Conservation (phyloP, 2,797 vertebrate genomes). For the Melopsittacus undulatus region DNA sequence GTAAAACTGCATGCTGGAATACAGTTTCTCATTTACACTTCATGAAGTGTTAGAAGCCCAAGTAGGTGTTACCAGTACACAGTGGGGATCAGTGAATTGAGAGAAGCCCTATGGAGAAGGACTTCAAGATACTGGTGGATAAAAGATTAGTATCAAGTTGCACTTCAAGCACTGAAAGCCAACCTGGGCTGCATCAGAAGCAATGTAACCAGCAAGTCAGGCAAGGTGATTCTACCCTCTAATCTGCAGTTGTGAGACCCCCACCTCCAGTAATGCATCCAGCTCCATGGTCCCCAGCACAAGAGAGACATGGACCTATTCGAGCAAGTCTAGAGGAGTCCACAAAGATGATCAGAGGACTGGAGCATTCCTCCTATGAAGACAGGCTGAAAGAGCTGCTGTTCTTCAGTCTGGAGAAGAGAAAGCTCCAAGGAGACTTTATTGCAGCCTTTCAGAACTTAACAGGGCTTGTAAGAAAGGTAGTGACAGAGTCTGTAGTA, state of each 20-base stretch:
- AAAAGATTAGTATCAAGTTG: neutral
- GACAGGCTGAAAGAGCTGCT: neutral
- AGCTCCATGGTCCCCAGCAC: neutral
- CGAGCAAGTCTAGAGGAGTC: neutral
- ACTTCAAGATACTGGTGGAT: neutral
- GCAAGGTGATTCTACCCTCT: neutral
- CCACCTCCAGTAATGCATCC: neutral
- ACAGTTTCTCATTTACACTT: neutral
- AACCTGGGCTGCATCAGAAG: neutral
- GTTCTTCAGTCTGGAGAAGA: neutral
- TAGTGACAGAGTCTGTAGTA: neutral
- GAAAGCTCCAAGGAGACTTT: neutral
- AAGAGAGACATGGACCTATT: neutral
- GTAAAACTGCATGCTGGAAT: neutral
- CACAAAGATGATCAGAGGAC: neutral
- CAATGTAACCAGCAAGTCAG: neutral
- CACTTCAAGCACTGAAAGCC: neutral
- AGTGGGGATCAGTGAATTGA: neutral
- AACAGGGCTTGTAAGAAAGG: neutral
- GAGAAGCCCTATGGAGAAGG: neutral
- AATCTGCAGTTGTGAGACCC: neutral
- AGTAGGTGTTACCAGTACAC: neutral
- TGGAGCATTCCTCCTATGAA: neutral
- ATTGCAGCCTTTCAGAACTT: neutral
- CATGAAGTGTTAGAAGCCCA: neutral